Conservation (phyloP, 2,113 vertebrate species). For the Triplophysa dalaica region DNA sequence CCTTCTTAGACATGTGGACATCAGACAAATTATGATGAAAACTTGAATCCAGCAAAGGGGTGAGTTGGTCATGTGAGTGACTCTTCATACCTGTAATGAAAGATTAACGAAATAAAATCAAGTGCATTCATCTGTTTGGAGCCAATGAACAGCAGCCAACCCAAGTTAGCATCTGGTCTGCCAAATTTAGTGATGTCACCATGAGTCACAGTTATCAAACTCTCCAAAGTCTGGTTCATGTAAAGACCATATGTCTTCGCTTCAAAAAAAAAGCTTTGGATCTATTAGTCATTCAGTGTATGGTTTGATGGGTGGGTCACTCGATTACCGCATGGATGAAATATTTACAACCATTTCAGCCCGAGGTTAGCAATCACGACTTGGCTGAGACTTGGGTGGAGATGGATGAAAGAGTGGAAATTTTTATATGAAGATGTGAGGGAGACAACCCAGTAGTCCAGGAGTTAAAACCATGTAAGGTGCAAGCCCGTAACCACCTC, state of each 20-base stretch:
- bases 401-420: conserved; percentile 27
- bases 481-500: neutral
- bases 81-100: conserved; percentile 54
- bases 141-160: neutral
- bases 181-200: conserved; percentile 18
- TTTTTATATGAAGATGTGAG: conserved; percentile 6
- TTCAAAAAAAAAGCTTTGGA: conserved; percentile 9
- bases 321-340: conserved; percentile 66
- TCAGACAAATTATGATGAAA: conserved; percentile 54
- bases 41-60: conserved; percentile 29
- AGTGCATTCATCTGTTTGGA: neutral
- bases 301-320: conserved; percentile 72
- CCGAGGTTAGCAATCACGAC: conserved; percentile 57
- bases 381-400: conserved; percentile 45
- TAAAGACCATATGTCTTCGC: conserved; percentile 15
- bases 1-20: conserved; percentile 25
- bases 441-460: neutral
- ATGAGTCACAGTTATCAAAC: conserved; percentile 13
- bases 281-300: conserved; percentile 61
- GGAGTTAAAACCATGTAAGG: conserved; percentile 4
- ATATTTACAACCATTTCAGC: conserved; percentile 67
- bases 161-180: conserved; percentile 15
- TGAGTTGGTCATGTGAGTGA: neutral
- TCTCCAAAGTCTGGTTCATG: conserved; percentile 6
- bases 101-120: conserved; percentile 1